A percentile compares a stretch with the other conserved stretches of the same genome.
These are phyloP conservation scores for Micromys minutus DNA, from an alignment of 2,113 vertebrate species.

Conservation along the genomic window DNA sequence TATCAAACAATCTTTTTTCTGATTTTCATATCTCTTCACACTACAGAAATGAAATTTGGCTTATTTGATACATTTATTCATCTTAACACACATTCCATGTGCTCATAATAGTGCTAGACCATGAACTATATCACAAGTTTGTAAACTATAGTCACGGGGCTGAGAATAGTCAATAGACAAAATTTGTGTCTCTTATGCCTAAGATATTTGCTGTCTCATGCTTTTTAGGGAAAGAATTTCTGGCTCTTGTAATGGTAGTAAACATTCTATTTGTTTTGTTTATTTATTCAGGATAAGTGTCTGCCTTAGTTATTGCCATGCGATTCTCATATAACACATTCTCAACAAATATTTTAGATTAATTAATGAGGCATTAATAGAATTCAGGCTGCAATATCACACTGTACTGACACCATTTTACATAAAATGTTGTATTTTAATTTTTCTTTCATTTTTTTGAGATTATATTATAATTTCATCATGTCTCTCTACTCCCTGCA, in stretches of 20 bases:
- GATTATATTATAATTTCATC: not conserved
- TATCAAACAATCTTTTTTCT: not conserved
- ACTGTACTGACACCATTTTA: not conserved
- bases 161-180: not conserved
- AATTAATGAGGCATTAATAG: not conserved
- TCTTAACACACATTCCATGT: constrained; percentile 3
- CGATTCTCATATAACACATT: not conserved
- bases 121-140: not conserved
- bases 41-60: not conserved
- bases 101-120: not conserved
- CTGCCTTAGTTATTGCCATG: constrained; percentile 17
- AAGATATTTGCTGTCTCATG: not conserved
- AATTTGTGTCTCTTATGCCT: not conserved
- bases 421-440: not conserved
- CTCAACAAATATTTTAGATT: constrained; percentile 44
- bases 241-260: not conserved
- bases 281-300: constrained; percentile 17
- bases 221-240: not conserved
- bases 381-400: not conserved
- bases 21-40: constrained; percentile 8
- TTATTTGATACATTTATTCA: not conserved
- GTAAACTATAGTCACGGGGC: not conserved
- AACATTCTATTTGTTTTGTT: not conserved
- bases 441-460: not conserved
- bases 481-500: not conserved